phyloP scores from a whole-genome alignment of 2,888 invertebrate species.

The Tinea pellionella region DNA sequence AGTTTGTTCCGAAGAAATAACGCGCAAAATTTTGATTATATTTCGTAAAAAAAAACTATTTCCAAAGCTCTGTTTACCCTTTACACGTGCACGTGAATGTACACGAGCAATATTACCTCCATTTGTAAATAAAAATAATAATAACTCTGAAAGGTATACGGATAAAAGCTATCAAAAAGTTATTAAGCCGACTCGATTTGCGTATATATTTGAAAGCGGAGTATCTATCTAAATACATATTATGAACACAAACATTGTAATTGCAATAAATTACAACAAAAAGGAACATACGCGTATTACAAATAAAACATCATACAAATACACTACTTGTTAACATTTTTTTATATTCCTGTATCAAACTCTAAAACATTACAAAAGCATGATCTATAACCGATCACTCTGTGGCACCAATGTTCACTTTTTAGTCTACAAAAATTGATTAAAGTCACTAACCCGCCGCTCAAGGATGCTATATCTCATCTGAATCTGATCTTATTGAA shows the following conservation, averaged over 20 bases:
- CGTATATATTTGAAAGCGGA: background rate
- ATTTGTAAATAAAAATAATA: background rate
- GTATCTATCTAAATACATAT: too few species aligned
- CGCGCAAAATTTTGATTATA: too few species aligned
- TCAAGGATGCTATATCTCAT: constrained; percentile 59
- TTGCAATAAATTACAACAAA: background rate
- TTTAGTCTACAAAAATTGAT: background rate
- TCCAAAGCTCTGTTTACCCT: too few species aligned
- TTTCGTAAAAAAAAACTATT: too few species aligned
- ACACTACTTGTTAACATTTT: background rate
- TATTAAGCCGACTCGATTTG: background rate
- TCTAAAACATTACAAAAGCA: constrained; percentile 35
- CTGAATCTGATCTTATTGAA: constrained; percentile 74
- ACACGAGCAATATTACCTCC: background rate
- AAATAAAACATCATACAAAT: constrained; percentile 7
- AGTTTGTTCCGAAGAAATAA: too few species aligned
- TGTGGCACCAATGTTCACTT: constrained; percentile 38
- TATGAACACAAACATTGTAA: background rate
- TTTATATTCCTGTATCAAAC: constrained; percentile 9
- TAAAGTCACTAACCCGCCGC: constrained; percentile 4
- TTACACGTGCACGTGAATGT: too few species aligned
- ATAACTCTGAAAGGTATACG: background rate
- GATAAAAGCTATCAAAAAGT: background rate
- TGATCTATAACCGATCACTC: constrained; percentile 37
- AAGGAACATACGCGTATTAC: constrained; percentile 1